These are phyloP conservation scores for Scyliorhinus canicula DNA, from an alignment of 2,797 vertebrate species.

Conservation along the genomic window DNA sequence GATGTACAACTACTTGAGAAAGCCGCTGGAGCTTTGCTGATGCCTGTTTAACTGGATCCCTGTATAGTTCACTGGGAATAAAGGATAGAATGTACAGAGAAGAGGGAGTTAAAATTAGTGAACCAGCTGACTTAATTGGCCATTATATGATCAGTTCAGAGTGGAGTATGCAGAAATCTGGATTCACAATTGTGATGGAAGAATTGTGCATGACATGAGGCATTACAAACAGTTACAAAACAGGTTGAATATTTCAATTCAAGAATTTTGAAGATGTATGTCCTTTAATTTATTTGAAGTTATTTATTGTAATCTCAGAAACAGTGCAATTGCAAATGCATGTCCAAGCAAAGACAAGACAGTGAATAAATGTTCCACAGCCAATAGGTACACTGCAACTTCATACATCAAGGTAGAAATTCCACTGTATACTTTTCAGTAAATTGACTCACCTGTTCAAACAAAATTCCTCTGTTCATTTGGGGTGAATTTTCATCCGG, in stretches of 20 bases:
- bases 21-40: not conserved
- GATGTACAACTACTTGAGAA: not conserved
- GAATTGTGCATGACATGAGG: not conserved
- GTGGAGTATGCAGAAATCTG: not conserved
- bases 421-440: not conserved
- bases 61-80: not conserved
- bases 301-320: conserved; percentile 10
- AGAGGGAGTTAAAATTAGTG: not conserved
- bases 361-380: not conserved
- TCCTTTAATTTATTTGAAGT: not conserved
- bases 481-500: no score
- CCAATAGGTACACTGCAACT: not conserved
- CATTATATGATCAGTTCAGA: not conserved
- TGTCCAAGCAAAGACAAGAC: not conserved
- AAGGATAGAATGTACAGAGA: not conserved
- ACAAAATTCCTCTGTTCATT: not conserved
- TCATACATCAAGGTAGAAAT: not conserved
- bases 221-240: not conserved
- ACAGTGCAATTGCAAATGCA: not conserved
- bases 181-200: not conserved
- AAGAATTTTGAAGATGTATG: not conserved
- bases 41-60: not conserved
- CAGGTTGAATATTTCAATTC: not conserved
- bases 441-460: not conserved
- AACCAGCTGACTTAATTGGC: not conserved